phyloP scores from a whole-genome alignment of 1,140 invertebrate species.

The Ceratosolen fusciceps region DNA sequence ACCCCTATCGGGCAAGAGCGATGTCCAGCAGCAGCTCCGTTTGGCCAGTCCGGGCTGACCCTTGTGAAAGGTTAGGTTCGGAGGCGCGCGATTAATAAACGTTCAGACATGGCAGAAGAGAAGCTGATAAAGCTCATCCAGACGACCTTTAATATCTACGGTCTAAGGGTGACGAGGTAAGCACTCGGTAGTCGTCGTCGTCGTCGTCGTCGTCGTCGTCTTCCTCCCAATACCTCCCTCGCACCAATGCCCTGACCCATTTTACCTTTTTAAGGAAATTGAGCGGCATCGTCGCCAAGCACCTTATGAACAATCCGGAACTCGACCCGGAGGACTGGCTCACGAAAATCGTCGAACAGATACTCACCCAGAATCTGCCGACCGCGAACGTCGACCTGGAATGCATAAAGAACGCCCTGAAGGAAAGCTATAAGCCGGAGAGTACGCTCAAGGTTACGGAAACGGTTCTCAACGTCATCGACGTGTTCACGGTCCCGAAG shows the following conservation, averaged over 20 bases:
- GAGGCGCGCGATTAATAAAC: not conserved
- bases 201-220: not conserved
- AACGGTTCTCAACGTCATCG: conserved; percentile 85
- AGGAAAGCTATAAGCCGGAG: conserved; percentile 75
- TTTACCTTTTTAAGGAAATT: conserved; percentile 75
- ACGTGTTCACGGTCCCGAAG: conserved; percentile 85
- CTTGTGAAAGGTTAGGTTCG: no score
- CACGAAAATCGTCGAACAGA: conserved; percentile 76
- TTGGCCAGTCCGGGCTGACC: no score
- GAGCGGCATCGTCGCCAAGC: conserved; percentile 73
- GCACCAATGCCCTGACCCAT: no score
- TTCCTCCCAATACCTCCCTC: conserved; percentile 32
- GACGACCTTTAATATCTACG: conserved; percentile 72
- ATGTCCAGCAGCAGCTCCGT: no score
- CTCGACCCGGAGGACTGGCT: conserved; percentile 74
- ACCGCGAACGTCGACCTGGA: conserved; percentile 80
- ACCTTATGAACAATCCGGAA: conserved; percentile 72
- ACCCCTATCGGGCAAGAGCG: no score
- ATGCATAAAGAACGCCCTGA: conserved; percentile 81
- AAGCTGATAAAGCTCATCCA: conserved; percentile 63
- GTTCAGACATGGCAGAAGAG: conserved; percentile 15
- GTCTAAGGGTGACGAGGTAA: conserved; percentile 71
- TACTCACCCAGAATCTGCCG: conserved; percentile 81
- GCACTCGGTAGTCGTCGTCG: no score
- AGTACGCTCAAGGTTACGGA: conserved; percentile 82